Evolutionary conservation across 37 sponge, comb jelly and placozoan genomes (phyloP).

Genomic region (Halisarca cf. caerulea): DNA sequence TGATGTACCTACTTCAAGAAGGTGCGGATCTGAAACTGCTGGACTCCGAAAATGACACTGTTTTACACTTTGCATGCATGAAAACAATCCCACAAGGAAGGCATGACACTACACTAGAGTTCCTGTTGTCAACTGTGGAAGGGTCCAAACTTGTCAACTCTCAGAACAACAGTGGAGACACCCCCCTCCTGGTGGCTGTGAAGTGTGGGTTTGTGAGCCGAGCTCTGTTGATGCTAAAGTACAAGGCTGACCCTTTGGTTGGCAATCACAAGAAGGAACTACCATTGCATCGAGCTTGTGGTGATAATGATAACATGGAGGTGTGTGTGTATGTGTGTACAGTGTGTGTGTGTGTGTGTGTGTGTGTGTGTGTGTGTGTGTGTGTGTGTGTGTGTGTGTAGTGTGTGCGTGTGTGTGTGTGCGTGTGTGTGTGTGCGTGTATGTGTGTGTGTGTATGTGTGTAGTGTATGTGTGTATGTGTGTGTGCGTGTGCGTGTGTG

Average conservation of each 20-base stretch:
- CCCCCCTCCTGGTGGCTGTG: conserved; percentile 60
- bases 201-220: conserved; percentile 42
- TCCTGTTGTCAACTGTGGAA: conserved; percentile 40
- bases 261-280: conserved; percentile 64
- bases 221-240: conserved; percentile 41
- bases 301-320: conserved; percentile 42
- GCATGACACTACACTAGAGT: conserved; percentile 55
- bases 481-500: too few species aligned
- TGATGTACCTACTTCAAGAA: conserved; percentile 39
- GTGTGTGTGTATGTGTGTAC: conserved; percentile 35
- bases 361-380: neutral
- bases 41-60: conserved; percentile 71
- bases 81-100: conserved; percentile 48
- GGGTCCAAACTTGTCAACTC: conserved; percentile 29
- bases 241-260: conserved; percentile 36
- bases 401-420: neutral
- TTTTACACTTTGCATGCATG: conserved; percentile 83
- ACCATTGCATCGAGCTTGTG: conserved; percentile 66
- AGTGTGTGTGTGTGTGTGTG: neutral
- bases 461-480: too few species aligned
- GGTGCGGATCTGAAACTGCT: conserved; percentile 49
- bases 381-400: neutral
- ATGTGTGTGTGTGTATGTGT: too few species aligned
- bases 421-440: neutral
- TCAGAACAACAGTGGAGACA: conserved; percentile 65